Evolutionary conservation across 2,888 invertebrate genomes (phyloP).

Genomic region (Cheilosia pagana): DNA sequence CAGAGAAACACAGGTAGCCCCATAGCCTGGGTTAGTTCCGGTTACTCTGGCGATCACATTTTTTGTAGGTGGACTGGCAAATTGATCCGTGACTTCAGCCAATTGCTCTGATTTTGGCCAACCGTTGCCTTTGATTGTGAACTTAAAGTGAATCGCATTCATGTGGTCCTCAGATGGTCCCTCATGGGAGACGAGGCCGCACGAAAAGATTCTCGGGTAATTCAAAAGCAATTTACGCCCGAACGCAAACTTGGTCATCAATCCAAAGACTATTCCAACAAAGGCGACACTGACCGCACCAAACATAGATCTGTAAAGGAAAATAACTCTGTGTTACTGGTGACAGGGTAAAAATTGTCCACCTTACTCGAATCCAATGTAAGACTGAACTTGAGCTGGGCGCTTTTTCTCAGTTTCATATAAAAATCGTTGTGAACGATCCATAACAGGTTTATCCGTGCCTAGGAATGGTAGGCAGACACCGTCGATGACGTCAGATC

Average conservation of each 20-base stretch:
- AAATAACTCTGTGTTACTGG: not conserved
- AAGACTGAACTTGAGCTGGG: conserved; percentile 92
- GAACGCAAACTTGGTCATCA: conserved; percentile 86
- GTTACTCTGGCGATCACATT: conserved; percentile 87
- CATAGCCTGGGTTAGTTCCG: conserved; percentile 87
- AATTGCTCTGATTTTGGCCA: conserved; percentile 88
- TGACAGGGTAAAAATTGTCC: not conserved
- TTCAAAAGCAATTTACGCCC: conserved; percentile 88
- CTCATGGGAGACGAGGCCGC: conserved; percentile 87
- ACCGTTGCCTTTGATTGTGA: conserved; percentile 91
- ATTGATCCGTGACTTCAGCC: conserved; percentile 84
- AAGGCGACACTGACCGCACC: conserved; percentile 84
- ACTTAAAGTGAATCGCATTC: conserved; percentile 86
- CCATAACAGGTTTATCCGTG: conserved; percentile 92
- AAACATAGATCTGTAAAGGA: conserved; percentile 84
- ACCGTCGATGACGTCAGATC: conserved; percentile 81
- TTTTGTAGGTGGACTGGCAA: conserved; percentile 85
- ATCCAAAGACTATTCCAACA: conserved; percentile 86
- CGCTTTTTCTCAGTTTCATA: conserved; percentile 88
- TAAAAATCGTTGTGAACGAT: conserved; percentile 91
- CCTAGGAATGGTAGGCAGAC: conserved; percentile 93
- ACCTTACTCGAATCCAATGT: conserved; percentile 85
- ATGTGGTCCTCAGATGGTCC: conserved; percentile 87
- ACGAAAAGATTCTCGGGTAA: conserved; percentile 89
- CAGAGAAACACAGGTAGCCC: conserved; percentile 90